A percentile compares a stretch with the other conserved stretches of the same genome.
Conservation (phyloP, 2,113 vertebrate genomes). For the Phalacrocorax brasilianus region DNA sequence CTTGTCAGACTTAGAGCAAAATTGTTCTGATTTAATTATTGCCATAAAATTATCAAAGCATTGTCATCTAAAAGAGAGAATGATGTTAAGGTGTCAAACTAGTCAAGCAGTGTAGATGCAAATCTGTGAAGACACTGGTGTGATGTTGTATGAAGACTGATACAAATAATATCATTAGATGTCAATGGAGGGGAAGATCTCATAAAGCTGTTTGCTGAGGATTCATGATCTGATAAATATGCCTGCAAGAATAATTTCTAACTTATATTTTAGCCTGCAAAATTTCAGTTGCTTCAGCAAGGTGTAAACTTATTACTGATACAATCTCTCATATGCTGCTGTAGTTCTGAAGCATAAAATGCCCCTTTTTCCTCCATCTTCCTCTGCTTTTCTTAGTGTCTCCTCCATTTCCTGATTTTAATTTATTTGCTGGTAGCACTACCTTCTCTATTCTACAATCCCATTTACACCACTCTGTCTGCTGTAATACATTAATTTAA, state of each 20-base stretch:
- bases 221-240: constrained; percentile 6
- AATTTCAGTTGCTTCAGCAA: background rate
- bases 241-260: background rate
- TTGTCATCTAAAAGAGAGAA: background rate
- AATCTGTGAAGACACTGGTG: background rate
- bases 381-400: background rate
- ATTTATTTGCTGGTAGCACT: background rate
- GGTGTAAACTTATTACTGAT: background rate
- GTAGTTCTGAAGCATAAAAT: background rate
- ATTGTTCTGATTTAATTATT: constrained; percentile 44
- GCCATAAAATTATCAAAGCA: constrained; percentile 10
- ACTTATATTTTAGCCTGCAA: background rate
- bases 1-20: constrained; percentile 2
- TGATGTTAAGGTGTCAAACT: background rate
- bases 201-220: background rate
- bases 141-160: background rate
- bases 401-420: background rate
- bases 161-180: background rate
- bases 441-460: background rate
- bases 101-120: background rate
- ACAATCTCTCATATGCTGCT: background rate
- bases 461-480: background rate
- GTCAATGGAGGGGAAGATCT: background rate
- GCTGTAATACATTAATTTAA: background rate
- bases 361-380: rapidly evolving